Evolutionary conservation across 2,113 vertebrate species (phyloP).

Genomic region (Leptobrachium leishanense): DNA sequence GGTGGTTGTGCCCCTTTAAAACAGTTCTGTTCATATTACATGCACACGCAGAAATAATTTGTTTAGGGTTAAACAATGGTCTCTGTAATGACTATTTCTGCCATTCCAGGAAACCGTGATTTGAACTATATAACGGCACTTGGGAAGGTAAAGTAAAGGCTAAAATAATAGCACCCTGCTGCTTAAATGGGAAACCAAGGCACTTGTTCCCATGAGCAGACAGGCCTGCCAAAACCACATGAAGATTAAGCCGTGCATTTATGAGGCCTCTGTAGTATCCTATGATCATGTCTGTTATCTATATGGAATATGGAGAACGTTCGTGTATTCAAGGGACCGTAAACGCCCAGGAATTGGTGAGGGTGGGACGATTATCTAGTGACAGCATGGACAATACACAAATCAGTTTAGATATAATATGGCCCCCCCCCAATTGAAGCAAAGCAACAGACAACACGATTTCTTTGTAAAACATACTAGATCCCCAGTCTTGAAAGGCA

Average conservation of each 20-base stretch:
- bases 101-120: constrained; percentile 48
- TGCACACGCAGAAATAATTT: too few species aligned
- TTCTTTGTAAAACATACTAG: too few species aligned
- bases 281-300: constrained; percentile 41
- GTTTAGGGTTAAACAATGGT: not conserved
- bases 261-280: constrained; percentile 20
- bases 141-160: constrained; percentile 45
- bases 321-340: not conserved
- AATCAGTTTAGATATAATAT: too few species aligned
- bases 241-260: constrained; percentile 30
- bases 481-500: too few species aligned
- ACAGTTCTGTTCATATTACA: too few species aligned
- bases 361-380: too few species aligned
- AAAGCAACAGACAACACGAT: too few species aligned
- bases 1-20: too few species aligned
- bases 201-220: constrained; percentile 36
- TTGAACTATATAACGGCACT: constrained; percentile 32
- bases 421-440: too few species aligned
- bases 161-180: constrained; percentile 45
- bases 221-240: constrained; percentile 44
- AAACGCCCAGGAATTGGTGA: not conserved
- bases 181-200: constrained; percentile 42
- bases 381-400: too few species aligned
- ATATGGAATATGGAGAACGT: not conserved
- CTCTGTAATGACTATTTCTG: constrained; percentile 33